Evolutionary conservation across 2,113 vertebrate species (phyloP).

Genomic region (Galbula dea): DNA sequence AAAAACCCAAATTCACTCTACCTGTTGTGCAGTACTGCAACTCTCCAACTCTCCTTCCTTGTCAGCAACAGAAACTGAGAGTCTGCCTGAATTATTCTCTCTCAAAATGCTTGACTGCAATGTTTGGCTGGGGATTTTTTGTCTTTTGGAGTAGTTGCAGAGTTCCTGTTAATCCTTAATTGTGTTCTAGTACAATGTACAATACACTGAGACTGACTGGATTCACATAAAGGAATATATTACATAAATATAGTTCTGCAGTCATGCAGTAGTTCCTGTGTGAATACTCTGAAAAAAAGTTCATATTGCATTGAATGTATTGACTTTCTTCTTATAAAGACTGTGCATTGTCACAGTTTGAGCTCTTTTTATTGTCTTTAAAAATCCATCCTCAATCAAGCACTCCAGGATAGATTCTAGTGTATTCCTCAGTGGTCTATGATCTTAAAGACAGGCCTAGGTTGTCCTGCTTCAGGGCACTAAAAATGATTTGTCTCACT

Average conservation of each 20-base stretch:
- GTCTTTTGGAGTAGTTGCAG: background rate
- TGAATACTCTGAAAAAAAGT: background rate
- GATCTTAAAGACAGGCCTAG: background rate
- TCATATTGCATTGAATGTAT: background rate
- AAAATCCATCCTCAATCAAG: background rate
- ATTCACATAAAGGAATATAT: background rate
- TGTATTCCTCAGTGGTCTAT: background rate
- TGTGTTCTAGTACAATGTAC: background rate
- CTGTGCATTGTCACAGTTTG: background rate
- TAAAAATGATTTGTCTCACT: too few species aligned
- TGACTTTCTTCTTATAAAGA: background rate
- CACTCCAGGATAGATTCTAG: background rate
- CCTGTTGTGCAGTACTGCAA: too few species aligned
- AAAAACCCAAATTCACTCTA: too few species aligned
- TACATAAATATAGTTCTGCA: background rate
- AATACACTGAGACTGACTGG: background rate
- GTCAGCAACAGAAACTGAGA: background rate
- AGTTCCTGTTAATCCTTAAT: background rate
- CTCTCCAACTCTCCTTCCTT: background rate
- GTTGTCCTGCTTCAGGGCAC: background rate
- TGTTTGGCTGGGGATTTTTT: background rate
- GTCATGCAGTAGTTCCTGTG: background rate
- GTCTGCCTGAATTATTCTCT: background rate
- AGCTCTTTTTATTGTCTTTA: background rate
- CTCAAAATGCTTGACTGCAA: background rate